Percentiles rank a stretch among this genome's conserved stretches.
Evolutionary conservation across 2,888 invertebrate genomes (phyloP).

Genomic region (Lithophane semibrunnea): DNA sequence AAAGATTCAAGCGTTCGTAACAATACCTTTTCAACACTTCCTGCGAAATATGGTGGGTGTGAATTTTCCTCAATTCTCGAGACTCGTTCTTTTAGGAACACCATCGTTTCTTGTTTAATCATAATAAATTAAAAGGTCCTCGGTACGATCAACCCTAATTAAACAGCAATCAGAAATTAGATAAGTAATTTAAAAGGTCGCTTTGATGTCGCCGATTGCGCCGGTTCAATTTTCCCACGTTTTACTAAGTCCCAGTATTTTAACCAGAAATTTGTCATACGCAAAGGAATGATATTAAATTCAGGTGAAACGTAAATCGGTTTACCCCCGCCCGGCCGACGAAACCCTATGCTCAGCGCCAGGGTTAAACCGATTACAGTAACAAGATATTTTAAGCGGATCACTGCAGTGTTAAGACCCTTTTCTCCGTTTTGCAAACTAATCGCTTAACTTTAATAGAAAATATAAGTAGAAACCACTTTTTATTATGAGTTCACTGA

Average conservation of each 20-base stretch:
- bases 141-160: slow-evolving; percentile 53
- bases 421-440: slow-evolving; percentile 66
- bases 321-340: slow-evolving; percentile 69
- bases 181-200: slow-evolving; percentile 59
- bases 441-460: slow-evolving; percentile 45
- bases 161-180: slow-evolving; percentile 62
- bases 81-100: slow-evolving; percentile 22
- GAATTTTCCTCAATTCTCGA: slow-evolving; percentile 15
- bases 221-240: slow-evolving; percentile 48
- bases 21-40: slow-evolving; percentile 27
- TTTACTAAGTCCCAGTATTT: slow-evolving; percentile 64
- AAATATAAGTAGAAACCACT: slow-evolving; percentile 15
- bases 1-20: slow-evolving; percentile 46
- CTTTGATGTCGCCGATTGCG: slow-evolving; percentile 51
- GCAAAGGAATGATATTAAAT: slow-evolving; percentile 73
- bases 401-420: slow-evolving; percentile 71
- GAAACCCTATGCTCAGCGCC: slow-evolving; percentile 75
- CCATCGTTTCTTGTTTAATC: slow-evolving; percentile 42
- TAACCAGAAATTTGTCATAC: slow-evolving; percentile 68
- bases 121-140: slow-evolving; percentile 46
- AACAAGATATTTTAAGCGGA: slow-evolving; percentile 86
- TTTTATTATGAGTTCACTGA: neutral
- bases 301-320: slow-evolving; percentile 81
- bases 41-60: slow-evolving; percentile 5
- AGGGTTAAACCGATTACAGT: slow-evolving; percentile 86